Evolutionary conservation across 2,113 vertebrate species (phyloP).

Genomic region (Pedionomus torquatus): DNA sequence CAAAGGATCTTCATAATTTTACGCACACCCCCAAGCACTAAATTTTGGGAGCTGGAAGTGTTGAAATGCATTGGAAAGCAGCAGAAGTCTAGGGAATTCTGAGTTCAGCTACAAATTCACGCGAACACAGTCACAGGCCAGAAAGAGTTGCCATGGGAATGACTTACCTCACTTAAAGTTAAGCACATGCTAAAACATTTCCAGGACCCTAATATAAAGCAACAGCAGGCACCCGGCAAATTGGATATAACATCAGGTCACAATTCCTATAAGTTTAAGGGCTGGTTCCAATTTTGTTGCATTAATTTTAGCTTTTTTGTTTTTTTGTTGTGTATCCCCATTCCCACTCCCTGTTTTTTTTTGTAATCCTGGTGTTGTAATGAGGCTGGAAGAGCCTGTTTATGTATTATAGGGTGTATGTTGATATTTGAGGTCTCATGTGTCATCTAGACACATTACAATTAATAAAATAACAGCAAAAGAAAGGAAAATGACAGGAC

Average conservation of each 20-base stretch:
- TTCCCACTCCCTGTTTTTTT: rapidly evolving
- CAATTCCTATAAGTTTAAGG: background rate
- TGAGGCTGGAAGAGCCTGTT: background rate
- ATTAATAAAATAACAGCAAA: background rate
- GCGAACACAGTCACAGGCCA: background rate
- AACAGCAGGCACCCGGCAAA: background rate
- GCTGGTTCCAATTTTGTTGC: background rate
- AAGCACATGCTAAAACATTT: background rate
- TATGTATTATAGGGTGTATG: background rate
- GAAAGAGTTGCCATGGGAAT: background rate
- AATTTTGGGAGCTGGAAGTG: background rate
- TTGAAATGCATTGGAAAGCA: background rate
- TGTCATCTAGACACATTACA: background rate
- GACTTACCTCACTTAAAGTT: background rate
- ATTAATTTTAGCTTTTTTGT: background rate
- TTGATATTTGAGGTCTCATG: background rate
- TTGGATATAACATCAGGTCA: background rate
- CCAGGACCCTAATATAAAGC: background rate
- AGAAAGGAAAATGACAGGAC: background rate
- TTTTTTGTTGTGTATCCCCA: too few species aligned
- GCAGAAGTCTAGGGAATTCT: background rate
- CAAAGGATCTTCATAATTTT: background rate
- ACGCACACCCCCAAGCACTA: too few species aligned
- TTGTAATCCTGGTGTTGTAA: background rate
- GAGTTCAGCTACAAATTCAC: background rate